Base-by-base conservation (phyloP, 2,888 invertebrate genomes). In the Hymenopus coronatus region DNA sequence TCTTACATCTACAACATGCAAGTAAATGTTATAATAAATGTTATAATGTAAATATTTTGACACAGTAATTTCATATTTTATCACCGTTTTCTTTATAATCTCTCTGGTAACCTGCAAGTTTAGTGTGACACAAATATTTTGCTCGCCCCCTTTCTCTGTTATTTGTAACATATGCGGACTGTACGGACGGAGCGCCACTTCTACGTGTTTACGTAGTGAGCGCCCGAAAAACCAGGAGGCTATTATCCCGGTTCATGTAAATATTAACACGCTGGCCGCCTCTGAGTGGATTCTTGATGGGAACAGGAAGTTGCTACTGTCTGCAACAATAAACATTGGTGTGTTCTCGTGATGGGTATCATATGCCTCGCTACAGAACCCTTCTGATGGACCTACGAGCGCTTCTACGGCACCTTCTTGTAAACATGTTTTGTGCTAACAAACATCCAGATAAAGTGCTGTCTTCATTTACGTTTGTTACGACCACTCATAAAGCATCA, bases 201-300 rank as follows among this genome's bases (percentile, higher is more conserved):
- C 54, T 70, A 20, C 20, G 25, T 70, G 54, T 70, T 70, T 70
- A 70, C 20, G 25, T 70, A 70, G 54, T 20, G 1, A 15, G 20
- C 54, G 15, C 54, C 54, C 54, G 54, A 70, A 70, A 70, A 70
- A 70, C 86, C 86, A 86, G 70, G 86, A 54, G 54, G 86, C 81
- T 86, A 86, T 86, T 86, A 86, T 86, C 14, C 81, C 81, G 20
- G 27, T 54, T 28, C 86, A 28, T 81, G 86, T 86, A 86, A 86
- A 86, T 86, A 86, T 86, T 86, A 86, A 86, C 86, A 86, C 81
- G 85, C 81, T 85, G 54, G 85, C 85, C 85, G 40, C 54, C 28
- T 85, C 85, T 85, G 86, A 86, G 86, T 86, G 86, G 86, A 86
- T 86, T 81, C 54, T 86, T 86, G 86, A 86, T 86, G 86, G 70